Base-by-base conservation (phyloP, 2,888 invertebrate species). In the Mimachlamys varia region DNA sequence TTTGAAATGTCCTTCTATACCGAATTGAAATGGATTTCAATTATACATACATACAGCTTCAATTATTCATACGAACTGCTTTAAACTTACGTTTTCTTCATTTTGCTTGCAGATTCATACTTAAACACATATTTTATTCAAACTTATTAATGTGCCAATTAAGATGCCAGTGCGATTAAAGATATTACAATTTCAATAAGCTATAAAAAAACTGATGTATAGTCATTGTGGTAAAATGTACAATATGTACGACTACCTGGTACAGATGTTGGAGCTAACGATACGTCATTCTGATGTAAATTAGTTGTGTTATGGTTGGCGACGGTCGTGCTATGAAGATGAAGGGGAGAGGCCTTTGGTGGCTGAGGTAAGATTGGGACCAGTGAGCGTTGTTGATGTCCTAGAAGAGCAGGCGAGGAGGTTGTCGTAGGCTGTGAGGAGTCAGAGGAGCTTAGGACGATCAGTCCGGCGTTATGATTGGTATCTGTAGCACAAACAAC, bases 281-380 rank as follows among this genome's bases (percentile, higher is more conserved):
- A 76, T 27, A 76, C 27, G 76, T 76, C 76, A 76, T 27, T 76
- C 13, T 76, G 76, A 33, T 76, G 76, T 12, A 76, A 76, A 76
- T 27, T 76, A 76, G 76, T 1, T 27, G 76, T 33, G 76, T 10
- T 13, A 5, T 27, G 76, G 33, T 27, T 76, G 33, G 33, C 17
- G 19, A 53, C 53, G 19, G 19, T 19, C 19, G 53, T 27, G 76
- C 33, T 76, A 33, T 76, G 76, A 7, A 27, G 76, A 33, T 76
- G 76, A 33, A 76, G 27, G 76, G 76, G 76, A 10, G 76, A 10
- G 7, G 76, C 33, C 33, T 76, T 76, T 0, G 76, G 76, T 7
- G 76, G 76, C 33, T 76, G 76, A 76, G 76, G 76, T 76, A 76
- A 76, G 15, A 76, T 76, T 76, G 76, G 27, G 13, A 76, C 76